Evolutionary conservation across 2,797 vertebrate species (phyloP).

Genomic region (Otolemur crassicaudatus): DNA sequence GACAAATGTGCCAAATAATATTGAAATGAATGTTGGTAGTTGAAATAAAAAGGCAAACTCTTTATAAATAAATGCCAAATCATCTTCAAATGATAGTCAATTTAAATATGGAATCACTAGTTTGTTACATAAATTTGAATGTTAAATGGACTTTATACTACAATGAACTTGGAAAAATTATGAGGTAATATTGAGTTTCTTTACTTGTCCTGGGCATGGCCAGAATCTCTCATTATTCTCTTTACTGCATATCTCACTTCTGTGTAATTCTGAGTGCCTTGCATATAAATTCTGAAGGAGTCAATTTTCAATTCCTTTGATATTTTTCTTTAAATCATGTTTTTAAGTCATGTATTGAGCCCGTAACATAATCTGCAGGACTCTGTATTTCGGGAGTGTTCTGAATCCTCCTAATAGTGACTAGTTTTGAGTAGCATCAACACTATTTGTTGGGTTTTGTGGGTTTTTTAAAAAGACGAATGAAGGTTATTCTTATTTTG

Average conservation of each 20-base stretch:
- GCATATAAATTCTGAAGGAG: neutral
- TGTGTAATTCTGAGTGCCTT: neutral
- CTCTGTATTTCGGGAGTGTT: neutral
- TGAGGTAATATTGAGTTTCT: neutral
- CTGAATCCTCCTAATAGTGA: neutral
- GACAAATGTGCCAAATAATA: neutral
- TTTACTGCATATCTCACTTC: neutral
- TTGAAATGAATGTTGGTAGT: neutral
- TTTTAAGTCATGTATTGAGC: neutral
- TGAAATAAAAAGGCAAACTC: neutral
- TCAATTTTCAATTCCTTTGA: neutral
- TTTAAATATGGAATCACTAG: neutral
- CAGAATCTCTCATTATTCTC: slow-evolving; percentile 1
- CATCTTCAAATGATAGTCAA: neutral
- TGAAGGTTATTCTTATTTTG: slow-evolving; percentile 33
- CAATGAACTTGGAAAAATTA: neutral
- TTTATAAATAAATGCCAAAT: slow-evolving; percentile 5
- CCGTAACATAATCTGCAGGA: neutral
- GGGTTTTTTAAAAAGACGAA: neutral
- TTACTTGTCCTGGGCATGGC: neutral
- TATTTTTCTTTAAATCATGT: slow-evolving; percentile 29
- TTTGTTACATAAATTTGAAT: slow-evolving; percentile 6
- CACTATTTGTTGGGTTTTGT: slow-evolving; percentile 19
- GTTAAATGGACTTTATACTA: slow-evolving; percentile 20
- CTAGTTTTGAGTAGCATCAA: neutral